Evolutionary conservation across 2,888 invertebrate genomes (phyloP).

Genomic region (Pimpla rufipes): DNA sequence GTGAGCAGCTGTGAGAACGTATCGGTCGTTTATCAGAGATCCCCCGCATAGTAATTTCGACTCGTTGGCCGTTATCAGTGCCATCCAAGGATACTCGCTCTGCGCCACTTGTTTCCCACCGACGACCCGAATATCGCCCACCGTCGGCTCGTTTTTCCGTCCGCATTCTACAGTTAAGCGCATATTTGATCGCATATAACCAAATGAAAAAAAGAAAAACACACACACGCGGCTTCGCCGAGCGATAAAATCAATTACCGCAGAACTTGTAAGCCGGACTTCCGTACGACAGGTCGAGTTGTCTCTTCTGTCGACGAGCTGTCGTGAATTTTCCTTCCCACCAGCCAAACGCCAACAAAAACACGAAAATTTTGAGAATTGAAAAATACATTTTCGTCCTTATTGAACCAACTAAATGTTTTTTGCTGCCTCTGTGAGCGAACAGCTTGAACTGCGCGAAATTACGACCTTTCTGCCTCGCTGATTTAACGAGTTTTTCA

Average conservation of each 20-base stretch:
- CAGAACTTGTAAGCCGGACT: conserved; percentile 71
- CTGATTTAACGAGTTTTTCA: conserved; percentile 38
- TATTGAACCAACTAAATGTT: background rate
- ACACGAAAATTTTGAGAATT: conserved; percentile 28
- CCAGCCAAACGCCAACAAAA: background rate
- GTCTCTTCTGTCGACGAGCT: conserved; percentile 47
- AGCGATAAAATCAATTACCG: conserved; percentile 67
- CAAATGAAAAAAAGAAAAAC: background rate
- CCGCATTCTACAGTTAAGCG: conserved; percentile 70
- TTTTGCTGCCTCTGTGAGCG: background rate
- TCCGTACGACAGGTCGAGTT: conserved; percentile 71
- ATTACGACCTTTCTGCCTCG: conserved; percentile 2
- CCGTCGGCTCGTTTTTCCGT: conserved; percentile 51
- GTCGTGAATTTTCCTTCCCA: background rate
- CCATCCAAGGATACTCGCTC: conserved; percentile 87
- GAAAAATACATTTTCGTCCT: background rate
- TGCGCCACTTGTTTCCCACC: conserved; percentile 86
- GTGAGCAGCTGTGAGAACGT: conserved; percentile 87
- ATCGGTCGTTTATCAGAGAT: conserved; percentile 86
- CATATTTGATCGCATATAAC: conserved; percentile 1
- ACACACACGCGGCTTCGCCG: background rate
- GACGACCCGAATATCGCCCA: conserved; percentile 85
- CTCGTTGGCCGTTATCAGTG: conserved; percentile 84
- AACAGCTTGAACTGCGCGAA: background rate
- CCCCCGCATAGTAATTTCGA: conserved; percentile 87